Base-by-base conservation (phyloP, 2,888 invertebrate species). In the Malachius bipustulatus region DNA sequence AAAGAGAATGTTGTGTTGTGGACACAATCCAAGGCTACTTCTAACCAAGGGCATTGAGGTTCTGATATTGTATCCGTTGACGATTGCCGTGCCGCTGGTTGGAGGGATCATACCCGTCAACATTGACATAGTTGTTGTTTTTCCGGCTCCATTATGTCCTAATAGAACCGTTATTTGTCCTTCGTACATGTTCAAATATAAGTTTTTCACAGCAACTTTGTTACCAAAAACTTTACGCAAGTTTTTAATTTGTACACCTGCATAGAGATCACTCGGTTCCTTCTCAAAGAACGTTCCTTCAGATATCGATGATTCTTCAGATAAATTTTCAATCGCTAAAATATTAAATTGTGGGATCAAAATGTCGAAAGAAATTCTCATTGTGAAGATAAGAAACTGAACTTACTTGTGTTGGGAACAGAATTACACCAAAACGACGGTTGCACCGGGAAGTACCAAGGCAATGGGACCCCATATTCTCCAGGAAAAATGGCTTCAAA, bases 401-500 rank as follows among this genome's bases (percentile, higher is more conserved):
- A n/a, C n/a, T 9, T 29, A 9, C 9, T 24, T n/a, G 11, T 9
- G 11, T 8, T 12, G 4, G 30, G 6, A 16, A 4, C 4, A 6
- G 11, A 6, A 26, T 11, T 56, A 42, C 53, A 64, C 77, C 77
- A 78, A 51, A 67, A 78, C 2, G 56, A 49, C 14, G 61, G 57
- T 26, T 70, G 71, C 32, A 87, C 69, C 0, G 76, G 75, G 53
- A 88, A 93, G 53, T 89, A 77, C 76, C 85, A 90, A 14, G 77
- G 77, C 41, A 75, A 73, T 0, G 83, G 78, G 0, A 91, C 76
- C 3, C 91, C 91, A 57, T 71, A 87, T 9, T 82, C 80, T 6
- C 91, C 91, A 0, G 93, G 93, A 41, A 77, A 69, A 6, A 93
- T 73, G 45, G 82, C 82, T 59, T 93, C 90, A 14, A 91, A 63